phyloP scores from a whole-genome alignment of 1,140 invertebrate species.

The Papilio dardanus region DNA sequence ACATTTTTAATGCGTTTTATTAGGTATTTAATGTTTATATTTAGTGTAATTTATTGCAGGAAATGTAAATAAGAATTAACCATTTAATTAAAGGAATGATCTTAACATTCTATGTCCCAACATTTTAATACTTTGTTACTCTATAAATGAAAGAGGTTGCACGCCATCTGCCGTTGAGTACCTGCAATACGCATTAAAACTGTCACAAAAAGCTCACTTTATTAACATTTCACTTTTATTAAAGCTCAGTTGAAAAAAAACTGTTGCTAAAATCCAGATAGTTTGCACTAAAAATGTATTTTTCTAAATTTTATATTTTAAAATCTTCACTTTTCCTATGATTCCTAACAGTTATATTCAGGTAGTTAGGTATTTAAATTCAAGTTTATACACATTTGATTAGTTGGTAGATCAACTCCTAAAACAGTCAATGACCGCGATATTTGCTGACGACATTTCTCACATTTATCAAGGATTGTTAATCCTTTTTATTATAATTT shows the following conservation, averaged over 20 bases:
- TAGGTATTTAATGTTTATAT: neutral
- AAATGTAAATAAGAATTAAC: neutral
- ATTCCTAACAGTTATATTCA: too few relatives aligned
- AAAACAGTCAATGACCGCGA: conserved; percentile 1
- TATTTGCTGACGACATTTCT: neutral
- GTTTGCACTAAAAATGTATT: too few relatives aligned
- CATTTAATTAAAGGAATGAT: neutral
- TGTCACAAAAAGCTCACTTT: neutral
- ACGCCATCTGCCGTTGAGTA: neutral
- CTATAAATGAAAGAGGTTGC: neutral
- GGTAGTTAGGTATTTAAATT: too few relatives aligned
- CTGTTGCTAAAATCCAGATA: neutral
- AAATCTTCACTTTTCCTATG: too few relatives aligned
- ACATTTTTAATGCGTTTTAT: neutral
- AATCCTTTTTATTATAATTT: neutral
- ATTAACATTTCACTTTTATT: neutral
- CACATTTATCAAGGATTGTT: conserved; percentile 11
- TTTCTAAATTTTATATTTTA: too few relatives aligned
- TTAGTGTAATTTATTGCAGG: neutral
- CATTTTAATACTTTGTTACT: neutral
- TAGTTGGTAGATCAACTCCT: neutral
- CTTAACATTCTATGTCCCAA: neutral
- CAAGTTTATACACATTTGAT: neutral
- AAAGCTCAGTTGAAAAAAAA: neutral
- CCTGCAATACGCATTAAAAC: neutral